phyloP scores from a whole-genome alignment of 2,113 vertebrate species.

The Petromus typicus region DNA sequence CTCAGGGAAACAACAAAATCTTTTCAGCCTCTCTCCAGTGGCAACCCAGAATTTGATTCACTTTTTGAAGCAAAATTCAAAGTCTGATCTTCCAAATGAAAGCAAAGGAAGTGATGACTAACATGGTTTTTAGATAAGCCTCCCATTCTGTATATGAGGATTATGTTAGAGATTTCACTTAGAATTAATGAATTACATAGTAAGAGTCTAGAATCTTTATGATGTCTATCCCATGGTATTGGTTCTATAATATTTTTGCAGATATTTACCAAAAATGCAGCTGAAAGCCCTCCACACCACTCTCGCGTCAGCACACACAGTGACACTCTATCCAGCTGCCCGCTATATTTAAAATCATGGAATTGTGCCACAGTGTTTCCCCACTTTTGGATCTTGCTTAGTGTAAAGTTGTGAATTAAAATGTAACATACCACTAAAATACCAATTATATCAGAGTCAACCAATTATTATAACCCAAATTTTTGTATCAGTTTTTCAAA shows the following conservation, averaged over 20 bases:
- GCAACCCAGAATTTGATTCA: slow-evolving; percentile 24
- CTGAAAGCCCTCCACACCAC: slow-evolving; percentile 57
- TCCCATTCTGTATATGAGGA: neutral
- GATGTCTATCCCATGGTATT: slow-evolving; percentile 40
- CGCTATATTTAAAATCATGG: slow-evolving; percentile 76
- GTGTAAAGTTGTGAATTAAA: slow-evolving; percentile 65
- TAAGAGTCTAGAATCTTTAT: neutral
- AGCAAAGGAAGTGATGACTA: slow-evolving; percentile 57
- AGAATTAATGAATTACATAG: neutral
- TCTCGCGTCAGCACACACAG: slow-evolving; percentile 34
- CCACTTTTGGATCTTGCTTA: slow-evolving; percentile 66
- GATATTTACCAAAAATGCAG: slow-evolving; percentile 74
- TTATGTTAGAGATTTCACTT: slow-evolving; percentile 27
- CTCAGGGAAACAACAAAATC: neutral
- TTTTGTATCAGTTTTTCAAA: slow-evolving; percentile 26
- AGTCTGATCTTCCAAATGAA: slow-evolving; percentile 45
- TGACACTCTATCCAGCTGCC: slow-evolving; percentile 70
- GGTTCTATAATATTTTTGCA: slow-evolving; percentile 55
- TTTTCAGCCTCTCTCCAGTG: neutral
- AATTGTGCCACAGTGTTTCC: slow-evolving; percentile 55
- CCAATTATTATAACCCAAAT: slow-evolving; percentile 39
- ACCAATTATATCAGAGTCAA: slow-evolving; percentile 18
- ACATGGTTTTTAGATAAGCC: slow-evolving; percentile 24
- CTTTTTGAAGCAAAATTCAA: slow-evolving; percentile 50
- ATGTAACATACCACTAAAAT: slow-evolving; percentile 54